A percentile compares a stretch with the other conserved stretches of the same genome.
Conservation (phyloP, 2,888 invertebrate genomes). For the Smittia aterrima region DNA sequence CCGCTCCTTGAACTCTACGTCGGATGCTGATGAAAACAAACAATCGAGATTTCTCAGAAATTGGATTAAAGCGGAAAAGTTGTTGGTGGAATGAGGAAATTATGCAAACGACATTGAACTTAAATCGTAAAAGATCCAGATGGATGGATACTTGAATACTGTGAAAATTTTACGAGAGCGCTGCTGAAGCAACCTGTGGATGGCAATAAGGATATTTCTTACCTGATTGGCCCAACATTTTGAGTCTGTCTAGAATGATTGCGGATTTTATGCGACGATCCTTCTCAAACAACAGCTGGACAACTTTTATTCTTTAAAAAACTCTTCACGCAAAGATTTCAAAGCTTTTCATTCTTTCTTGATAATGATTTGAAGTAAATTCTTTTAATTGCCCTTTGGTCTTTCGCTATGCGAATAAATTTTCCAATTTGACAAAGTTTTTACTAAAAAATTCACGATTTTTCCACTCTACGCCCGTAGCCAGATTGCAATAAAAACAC, state of each 20-base stretch:
- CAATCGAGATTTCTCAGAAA: not conserved
- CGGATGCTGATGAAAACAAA: constrained; percentile 49
- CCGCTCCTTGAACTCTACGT: constrained; percentile 67
- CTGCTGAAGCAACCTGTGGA: constrained; percentile 33
- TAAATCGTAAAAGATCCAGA: constrained; percentile 18
- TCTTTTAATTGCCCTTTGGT: not conserved
- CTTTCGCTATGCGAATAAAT: not conserved
- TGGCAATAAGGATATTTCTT: not conserved
- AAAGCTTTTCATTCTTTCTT: not conserved
- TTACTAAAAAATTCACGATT: not conserved
- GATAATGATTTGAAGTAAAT: not conserved
- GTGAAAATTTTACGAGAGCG: not conserved
- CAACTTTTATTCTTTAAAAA: not conserved
- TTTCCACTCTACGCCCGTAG: constrained; percentile 10
- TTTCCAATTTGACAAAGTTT: not conserved
- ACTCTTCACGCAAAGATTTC: not conserved
- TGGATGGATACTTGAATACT: not conserved
- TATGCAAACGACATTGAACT: not conserved
- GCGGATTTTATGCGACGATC: not conserved
- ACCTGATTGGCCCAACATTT: constrained; percentile 41
- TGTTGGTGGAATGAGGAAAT: not conserved
- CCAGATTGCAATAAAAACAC: constrained; percentile 25
- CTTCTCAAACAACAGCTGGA: constrained; percentile 4
- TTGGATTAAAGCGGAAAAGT: not conserved
- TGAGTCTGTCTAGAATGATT: constrained; percentile 32